Evolutionary conservation across 2,113 vertebrate species (phyloP).

Genomic region (Microtus oregoni): DNA sequence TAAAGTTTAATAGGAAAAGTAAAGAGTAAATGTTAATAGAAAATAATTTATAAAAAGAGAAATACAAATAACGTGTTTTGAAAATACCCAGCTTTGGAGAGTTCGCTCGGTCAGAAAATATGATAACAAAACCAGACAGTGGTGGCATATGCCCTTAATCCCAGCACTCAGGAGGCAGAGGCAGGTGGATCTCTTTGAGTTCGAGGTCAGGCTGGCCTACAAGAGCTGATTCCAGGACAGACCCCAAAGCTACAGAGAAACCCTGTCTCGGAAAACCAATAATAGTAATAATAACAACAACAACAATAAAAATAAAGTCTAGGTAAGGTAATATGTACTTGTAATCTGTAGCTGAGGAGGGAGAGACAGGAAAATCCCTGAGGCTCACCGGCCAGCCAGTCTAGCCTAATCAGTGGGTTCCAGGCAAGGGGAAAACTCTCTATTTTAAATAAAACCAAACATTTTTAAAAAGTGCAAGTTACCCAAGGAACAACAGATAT

Average conservation of each 20-base stretch:
- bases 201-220: too few species aligned
- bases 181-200: too few species aligned
- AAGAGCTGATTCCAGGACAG: too few species aligned
- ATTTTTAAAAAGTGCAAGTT: background rate
- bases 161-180: too few species aligned
- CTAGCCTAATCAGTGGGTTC: background rate
- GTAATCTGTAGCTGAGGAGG: background rate
- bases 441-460: background rate
- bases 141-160: too few species aligned
- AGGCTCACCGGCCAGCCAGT: background rate
- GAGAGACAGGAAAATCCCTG: background rate
- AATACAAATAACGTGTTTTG: background rate
- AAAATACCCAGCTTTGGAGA: background rate
- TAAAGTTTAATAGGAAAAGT: background rate
- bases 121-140: too few species aligned
- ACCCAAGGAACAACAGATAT: background rate
- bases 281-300: too few species aligned
- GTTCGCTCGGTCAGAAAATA: too few species aligned
- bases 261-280: too few species aligned
- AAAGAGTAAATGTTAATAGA: background rate
- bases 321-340: background rate
- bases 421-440: background rate
- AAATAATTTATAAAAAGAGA: background rate
- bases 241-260: too few species aligned
- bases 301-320: background rate